Conservation (phyloP, 92 coral and sea anemone genomes). For the Bergia puertoricense region DNA sequence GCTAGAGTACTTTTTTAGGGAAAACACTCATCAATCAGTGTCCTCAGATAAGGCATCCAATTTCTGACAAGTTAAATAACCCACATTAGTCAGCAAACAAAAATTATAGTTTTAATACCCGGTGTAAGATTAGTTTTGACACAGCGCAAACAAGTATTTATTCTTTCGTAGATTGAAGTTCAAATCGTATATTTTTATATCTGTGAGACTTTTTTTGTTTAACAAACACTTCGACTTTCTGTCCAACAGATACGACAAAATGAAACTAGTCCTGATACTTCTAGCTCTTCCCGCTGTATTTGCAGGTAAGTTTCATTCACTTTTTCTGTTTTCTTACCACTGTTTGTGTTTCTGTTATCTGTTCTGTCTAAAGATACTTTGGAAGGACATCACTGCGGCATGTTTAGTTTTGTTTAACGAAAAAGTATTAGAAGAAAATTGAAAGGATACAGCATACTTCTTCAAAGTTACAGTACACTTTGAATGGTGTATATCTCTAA, state of each 20-base stretch:
- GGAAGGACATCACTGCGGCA: background rate
- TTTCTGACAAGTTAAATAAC: background rate
- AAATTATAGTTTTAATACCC: background rate
- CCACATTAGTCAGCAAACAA: background rate
- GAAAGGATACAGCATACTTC: background rate
- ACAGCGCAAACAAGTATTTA: background rate
- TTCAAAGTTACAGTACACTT: no score
- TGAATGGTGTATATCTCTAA: no score
- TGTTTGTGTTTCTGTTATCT: background rate
- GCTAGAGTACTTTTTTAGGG: background rate
- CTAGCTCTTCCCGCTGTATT: background rate
- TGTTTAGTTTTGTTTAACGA: background rate
- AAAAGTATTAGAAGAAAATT: background rate
- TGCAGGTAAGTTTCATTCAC: background rate
- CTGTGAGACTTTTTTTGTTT: background rate
- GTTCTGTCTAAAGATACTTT: background rate
- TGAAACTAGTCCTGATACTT: background rate
- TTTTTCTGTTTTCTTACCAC: background rate
- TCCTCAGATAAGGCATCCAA: background rate
- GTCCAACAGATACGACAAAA: background rate
- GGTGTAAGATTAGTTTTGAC: background rate
- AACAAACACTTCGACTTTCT: background rate
- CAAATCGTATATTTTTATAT: background rate
- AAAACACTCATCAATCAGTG: background rate
- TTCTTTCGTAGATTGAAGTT: conserved; percentile 6